phyloP scores from a whole-genome alignment of 2,888 invertebrate species.

The Tenodera sinensis region DNA sequence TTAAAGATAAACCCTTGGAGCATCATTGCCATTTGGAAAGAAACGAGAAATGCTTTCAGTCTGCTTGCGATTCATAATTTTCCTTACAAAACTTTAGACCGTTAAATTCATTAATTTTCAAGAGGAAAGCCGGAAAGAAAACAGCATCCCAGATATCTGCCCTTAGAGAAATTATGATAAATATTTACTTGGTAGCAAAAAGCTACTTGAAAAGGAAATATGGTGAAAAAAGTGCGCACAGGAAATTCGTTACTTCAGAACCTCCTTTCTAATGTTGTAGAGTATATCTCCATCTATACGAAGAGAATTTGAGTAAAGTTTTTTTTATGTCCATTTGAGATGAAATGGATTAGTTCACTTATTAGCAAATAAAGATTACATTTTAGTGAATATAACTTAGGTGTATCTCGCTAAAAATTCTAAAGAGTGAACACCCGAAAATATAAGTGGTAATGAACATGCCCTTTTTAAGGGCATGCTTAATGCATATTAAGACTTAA shows the following conservation, averaged over 20 bases:
- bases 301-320: no score
- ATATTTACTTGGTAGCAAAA: not conserved
- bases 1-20: no score
- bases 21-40: not conserved
- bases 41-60: not conserved
- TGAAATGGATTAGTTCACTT: no score
- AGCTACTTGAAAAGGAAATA: not conserved
- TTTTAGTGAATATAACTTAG: no score
- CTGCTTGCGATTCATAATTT: not conserved
- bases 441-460: no score
- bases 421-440: no score
- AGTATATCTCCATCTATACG: no score
- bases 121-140: not conserved
- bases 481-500: no score
- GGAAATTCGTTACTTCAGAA: not conserved
- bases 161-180: not conserved
- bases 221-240: not conserved
- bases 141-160: not conserved
- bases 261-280: not conserved
- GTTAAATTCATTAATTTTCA: not conserved
- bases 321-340: no score
- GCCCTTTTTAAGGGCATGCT: no score
- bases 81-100: not conserved
- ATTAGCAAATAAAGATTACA: no score
- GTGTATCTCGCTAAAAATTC: no score